A percentile compares a stretch with the other conserved stretches of the same genome.
phyloP scores from a whole-genome alignment of 2,113 vertebrate genomes.

The mouse (Mus musculus) region GRCm39 chr1:69492001-69492500 shows the following conservation, averaged over 20 bases:
- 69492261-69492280: not conserved
- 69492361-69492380: not conserved
- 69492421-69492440: not conserved
- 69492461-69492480: not conserved
- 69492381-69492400: not conserved
- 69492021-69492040: not conserved
- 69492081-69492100: slow-evolving; percentile 14
- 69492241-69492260: slow-evolving; percentile 16
- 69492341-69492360: not conserved
- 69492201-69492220: not conserved
- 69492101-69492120: not conserved
- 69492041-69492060: slow-evolving; percentile 42
- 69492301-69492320: slow-evolving; percentile 24
- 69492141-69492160: not conserved
- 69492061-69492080: not conserved
- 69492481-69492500: not conserved
- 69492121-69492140: not conserved
- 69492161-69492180: not conserved
- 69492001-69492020: slow-evolving; percentile 29
- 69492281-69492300: slow-evolving; percentile 17
- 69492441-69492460: not conserved
- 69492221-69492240: not conserved
- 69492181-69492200: not conserved
- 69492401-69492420: not conserved
- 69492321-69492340: not conserved